Base-by-base conservation (phyloP, 1,140 invertebrate genomes). In the Leptopilina boulardi region DNA sequence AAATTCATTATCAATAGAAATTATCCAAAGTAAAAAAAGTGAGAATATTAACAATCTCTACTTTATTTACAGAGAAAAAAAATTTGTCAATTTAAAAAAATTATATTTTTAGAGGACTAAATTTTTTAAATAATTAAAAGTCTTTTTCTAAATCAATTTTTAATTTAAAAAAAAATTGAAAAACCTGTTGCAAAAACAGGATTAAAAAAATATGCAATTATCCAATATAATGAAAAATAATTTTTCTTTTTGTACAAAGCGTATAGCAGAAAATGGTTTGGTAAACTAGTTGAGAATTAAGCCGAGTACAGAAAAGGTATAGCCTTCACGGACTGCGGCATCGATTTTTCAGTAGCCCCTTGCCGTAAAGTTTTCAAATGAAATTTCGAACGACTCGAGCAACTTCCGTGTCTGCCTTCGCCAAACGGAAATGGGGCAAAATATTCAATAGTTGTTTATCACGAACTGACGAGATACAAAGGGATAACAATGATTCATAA, bases 391-490 rank as follows among this genome's bases (percentile, higher is more conserved):
- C 59, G 59, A 66, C 59, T 66, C 59, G 59, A 66, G 59, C 26
- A 30, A 66, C 59, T 66, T 66, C 59, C 59, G 59, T 66, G 59
- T 66, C 59, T 66, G 59, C 59, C 59, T 66, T 66, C 26, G 23
- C 59, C 34, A 38, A 66, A 66, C 59, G 59, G 59, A 66, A 66
- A 66, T 66, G 59, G 21, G 26, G 59, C 59, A 66, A 66, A 66
- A 66, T 66, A 66, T 66, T 66, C 59, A 66, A 66, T 66, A 66
- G 59, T 66, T 66, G 59, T 66, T 66, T 66, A 66, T 66, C 59
- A 66, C 59, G 59, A 66, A 66, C 26, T 66, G 5, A 38, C 34
- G 34, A 30, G 59, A 26, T 66, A 66, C 26, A 66, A 23, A 66
- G 59, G 59, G 59, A 66, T 66, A 66, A 66, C 59, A 66, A 66